Evolutionary conservation across 2,113 vertebrate species (phyloP).

Genomic region (Siniperca chuatsi): DNA sequence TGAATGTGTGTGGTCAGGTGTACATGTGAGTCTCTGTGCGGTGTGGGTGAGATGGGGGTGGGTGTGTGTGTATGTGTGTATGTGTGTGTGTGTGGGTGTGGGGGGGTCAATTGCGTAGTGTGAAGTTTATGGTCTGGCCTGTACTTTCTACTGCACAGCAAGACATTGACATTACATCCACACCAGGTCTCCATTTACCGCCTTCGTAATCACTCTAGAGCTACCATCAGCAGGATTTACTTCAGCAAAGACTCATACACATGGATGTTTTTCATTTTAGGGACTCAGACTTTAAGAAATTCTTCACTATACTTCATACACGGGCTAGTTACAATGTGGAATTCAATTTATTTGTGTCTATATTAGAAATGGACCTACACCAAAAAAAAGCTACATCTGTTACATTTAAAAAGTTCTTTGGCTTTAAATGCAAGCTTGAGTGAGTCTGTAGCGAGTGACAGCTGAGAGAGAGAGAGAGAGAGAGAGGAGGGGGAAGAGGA

Average conservation of each 20-base stretch:
- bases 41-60: slow-evolving; percentile 22
- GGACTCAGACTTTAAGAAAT: neutral
- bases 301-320: neutral
- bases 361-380: neutral
- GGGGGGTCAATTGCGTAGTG: slow-evolving; percentile 58
- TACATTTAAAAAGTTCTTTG: slow-evolving; percentile 32
- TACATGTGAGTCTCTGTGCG: slow-evolving; percentile 26
- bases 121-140: slow-evolving; percentile 76
- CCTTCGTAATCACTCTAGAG: neutral
- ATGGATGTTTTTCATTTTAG: slow-evolving; percentile 25
- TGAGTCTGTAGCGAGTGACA: slow-evolving; percentile 67
- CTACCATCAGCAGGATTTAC: slow-evolving; percentile 7
- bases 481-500: slow-evolving; percentile 14
- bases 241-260: neutral
- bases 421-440: slow-evolving; percentile 47
- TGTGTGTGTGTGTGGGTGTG: slow-evolving; percentile 2
- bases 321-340: neutral
- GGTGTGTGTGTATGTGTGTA: slow-evolving; percentile 16
- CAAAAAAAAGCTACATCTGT: neutral
- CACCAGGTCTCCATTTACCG: slow-evolving; percentile 17
- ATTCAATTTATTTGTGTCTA: slow-evolving; percentile 8
- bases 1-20: slow-evolving; percentile 60
- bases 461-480: slow-evolving; percentile 47
- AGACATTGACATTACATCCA: slow-evolving; percentile 35
- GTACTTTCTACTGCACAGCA: slow-evolving; percentile 59